Evolutionary conservation across 2,113 vertebrate genomes (phyloP), one percentile per base, ranked within the genome.

Genomic region (Thermophis baileyi): DNA sequence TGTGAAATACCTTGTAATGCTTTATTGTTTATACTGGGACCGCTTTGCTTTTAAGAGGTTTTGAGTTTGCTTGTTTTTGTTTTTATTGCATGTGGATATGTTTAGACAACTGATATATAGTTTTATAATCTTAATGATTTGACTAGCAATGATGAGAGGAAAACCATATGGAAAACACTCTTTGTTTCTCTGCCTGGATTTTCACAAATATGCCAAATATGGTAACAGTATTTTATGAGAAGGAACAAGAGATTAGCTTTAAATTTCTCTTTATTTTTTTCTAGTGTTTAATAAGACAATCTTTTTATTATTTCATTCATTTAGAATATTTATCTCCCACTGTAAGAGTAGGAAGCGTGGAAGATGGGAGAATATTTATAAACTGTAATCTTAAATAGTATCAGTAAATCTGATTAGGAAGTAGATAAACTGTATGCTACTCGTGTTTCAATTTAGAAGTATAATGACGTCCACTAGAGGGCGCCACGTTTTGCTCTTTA

Each of bases 401-500:
- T 18, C 6, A 7, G 14, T 18, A 88, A n/a, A 51, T 18, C 27
- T 51, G 49, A n/a, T 88, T 50, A 88, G 16, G n/a, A n/a, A 51
- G 16, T 35, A 51, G 27, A n/a, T 20, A 88, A n/a, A 88, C 49
- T 51, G 14, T 88, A 88, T 6, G n/a, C 2, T 51, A 88, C 86
- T 35, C 3, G 4, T 53, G 14, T 51, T 51, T 92, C n/a, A 90
- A 81, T 74, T 93, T 91, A 95, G 96, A 95, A 97, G 91, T 97
- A 95, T 94, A 95, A 6, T 93, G 1, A 81, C 93, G 53, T 92
- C 97, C 98, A 97, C 97, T 95, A 88, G 98, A 97, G 97, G 97
- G 97, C 97, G 97, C 96, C 96, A 98, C 94, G 97, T 94, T 97
- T 97, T 96, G 46, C 57, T 94, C 97, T 97, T 94, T 94, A 30